Evolutionary conservation across 1,140 invertebrate species (phyloP).

Genomic region (Colletes latitarsis): DNA sequence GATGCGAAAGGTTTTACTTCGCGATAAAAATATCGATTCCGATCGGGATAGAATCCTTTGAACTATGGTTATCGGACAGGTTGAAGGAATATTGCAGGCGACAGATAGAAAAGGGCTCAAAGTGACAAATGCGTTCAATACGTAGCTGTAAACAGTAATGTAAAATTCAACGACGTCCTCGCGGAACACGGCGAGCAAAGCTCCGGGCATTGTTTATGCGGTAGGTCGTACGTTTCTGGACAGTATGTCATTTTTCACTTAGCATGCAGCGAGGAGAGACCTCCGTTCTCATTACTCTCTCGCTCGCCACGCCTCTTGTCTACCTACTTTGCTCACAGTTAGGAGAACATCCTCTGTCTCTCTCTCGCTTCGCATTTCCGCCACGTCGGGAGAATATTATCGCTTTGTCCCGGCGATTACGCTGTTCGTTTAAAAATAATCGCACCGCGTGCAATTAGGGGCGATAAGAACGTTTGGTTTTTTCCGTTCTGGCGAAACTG

Average conservation of each 20-base stretch:
- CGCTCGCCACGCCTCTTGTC: not conserved
- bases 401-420: not conserved
- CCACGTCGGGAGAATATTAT: not conserved
- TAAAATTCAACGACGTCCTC: slow-evolving; percentile 30
- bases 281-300: slow-evolving; percentile 2
- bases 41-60: too few species aligned
- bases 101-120: not conserved
- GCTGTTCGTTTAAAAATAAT: too few species aligned
- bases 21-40: too few species aligned
- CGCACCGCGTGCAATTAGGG: too few species aligned
- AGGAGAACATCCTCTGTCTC: not conserved
- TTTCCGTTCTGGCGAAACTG: too few species aligned
- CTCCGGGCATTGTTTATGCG: slow-evolving; percentile 30
- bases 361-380: not conserved
- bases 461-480: too few species aligned
- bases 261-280: slow-evolving; percentile 5
- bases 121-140: slow-evolving; percentile 17
- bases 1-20: too few species aligned
- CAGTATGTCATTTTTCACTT: slow-evolving; percentile 33
- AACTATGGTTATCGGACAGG: too few species aligned
- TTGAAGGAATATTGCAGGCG: too few species aligned
- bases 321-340: not conserved
- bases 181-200: not conserved
- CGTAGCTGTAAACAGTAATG: slow-evolving; percentile 14
- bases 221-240: slow-evolving; percentile 5